These are phyloP conservation scores for Mellivora capensis DNA, from an alignment of 2,113 vertebrate genomes.

Conservation along the genomic window DNA sequence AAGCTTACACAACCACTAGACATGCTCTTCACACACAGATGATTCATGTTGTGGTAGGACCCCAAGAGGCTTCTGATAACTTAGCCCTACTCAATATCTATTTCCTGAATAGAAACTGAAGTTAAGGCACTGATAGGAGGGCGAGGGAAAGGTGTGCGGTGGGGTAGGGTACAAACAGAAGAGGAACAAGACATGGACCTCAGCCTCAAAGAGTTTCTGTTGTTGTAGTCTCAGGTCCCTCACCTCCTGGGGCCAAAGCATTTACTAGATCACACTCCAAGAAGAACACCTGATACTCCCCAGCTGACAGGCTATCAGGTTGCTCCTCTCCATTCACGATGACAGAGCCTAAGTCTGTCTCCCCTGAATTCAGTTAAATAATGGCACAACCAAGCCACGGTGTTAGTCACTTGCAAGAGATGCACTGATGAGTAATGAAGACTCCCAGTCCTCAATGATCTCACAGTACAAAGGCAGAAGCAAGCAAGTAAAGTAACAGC, in stretches of 20 bases:
- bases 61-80: not conserved
- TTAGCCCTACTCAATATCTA: not conserved
- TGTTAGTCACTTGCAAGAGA: not conserved
- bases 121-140: not conserved
- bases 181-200: not conserved
- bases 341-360: not conserved
- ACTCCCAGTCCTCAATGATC: not conserved
- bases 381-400: not conserved
- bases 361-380: not conserved
- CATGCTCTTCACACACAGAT: not conserved
- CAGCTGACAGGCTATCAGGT: not conserved
- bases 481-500: not conserved
- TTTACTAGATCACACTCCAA: no score
- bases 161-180: not conserved
- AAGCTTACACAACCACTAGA: not conserved
- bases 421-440: not conserved
- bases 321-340: not conserved
- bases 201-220: rapidly evolving
- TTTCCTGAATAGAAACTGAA: not conserved
- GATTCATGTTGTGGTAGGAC: not conserved
- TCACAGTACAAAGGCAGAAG: not conserved
- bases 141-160: not conserved
- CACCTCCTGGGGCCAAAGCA: not conserved
- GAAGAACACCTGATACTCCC: not conserved
- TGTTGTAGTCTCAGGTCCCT: not conserved